Base-by-base conservation (phyloP, 2,797 vertebrate genomes). In the Kryptopterus vitreolus region DNA sequence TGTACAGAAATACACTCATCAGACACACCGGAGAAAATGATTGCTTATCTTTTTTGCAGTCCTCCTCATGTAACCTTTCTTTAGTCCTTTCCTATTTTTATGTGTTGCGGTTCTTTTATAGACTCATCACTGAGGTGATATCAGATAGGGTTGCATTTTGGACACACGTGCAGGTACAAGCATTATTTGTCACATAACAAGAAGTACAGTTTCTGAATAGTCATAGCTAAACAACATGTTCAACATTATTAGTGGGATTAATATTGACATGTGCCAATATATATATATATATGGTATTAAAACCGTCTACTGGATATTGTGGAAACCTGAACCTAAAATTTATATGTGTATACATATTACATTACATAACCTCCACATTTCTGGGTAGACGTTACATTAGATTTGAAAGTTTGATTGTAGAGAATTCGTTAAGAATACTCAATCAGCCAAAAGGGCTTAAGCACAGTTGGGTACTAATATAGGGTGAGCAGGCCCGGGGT, bases 1-100 rank as follows among this genome's bases (percentile, higher is more conserved):
- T 50, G 26, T 35, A 29, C n/a, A 65, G 74, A 13, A 72, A 65
- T 38, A 57, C 58, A 78, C 77, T 58, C 55, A 71, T 53, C 29
- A 82, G 26, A 43, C 18, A 53, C 76, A 69, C n/a, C n/a, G n/a
- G 29, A 24, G n/a, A 16, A 50, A 58, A 61, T 58, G 26, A 16
- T 13, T 33, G 50, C 52, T 12, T 24, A 58, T 66, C 66, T 48
- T 48, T n/a, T 53, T 77, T 7, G 53, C 16, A 61, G 4, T 72
- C 18, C 22, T 31, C 43, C 22, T 63, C 46, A 11, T 38, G 18
- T 66, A 26, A 50, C 18, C 24, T 70, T 70, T 46, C 26, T 24
- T 57, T 57, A 57, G 55, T 46, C 50, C 50, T 33, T 53, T 70
- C 38, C 61, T 38, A 70, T 78, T 46, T 78, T 46, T 35, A 72